A percentile compares a stretch with the other conserved stretches of the same genome.
phyloP scores from a whole-genome alignment of 1,140 invertebrate species.

The Thaumetopoea pityocampa region DNA sequence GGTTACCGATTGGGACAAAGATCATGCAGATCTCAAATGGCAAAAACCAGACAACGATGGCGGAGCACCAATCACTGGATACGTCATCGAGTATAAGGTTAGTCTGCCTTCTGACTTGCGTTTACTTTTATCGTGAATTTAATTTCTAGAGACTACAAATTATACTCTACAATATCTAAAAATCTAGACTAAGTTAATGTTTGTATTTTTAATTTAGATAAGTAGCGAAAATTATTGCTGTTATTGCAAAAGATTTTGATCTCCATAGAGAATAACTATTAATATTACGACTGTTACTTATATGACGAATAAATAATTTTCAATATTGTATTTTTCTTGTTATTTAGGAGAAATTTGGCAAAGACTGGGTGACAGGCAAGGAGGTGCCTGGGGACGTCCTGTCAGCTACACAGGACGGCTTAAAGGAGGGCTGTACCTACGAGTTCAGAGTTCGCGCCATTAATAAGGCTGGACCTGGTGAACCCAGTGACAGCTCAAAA shows the following conservation, averaged over 20 bases:
- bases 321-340: neutral
- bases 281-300: neutral
- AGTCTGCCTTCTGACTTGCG: too few relatives aligned
- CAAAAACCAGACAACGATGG: constrained; percentile 93
- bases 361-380: constrained; percentile 90
- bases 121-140: too few relatives aligned
- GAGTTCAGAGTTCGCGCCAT: constrained; percentile 97
- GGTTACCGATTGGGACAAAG: constrained; percentile 96
- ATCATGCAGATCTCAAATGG: constrained; percentile 96
- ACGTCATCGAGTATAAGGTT: constrained; percentile 92
- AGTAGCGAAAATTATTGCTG: too few relatives aligned
- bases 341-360: constrained; percentile 88
- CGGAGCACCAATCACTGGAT: constrained; percentile 95
- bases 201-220: too few relatives aligned
- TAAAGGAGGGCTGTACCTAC: constrained; percentile 96
- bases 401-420: constrained; percentile 87
- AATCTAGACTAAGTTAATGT: too few relatives aligned
- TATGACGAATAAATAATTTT: neutral
- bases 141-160: too few relatives aligned
- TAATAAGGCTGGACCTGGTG: constrained; percentile 96
- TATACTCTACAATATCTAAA: too few relatives aligned
- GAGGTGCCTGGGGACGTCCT: constrained; percentile 87
- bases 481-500: constrained; percentile 95
- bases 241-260: too few relatives aligned
- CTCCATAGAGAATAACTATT: too few relatives aligned